Evolutionary conservation across 2,797 vertebrate genomes (phyloP), one percentile per base, ranked within the genome.

Genomic region (Hoplostethus atlanticus): DNA sequence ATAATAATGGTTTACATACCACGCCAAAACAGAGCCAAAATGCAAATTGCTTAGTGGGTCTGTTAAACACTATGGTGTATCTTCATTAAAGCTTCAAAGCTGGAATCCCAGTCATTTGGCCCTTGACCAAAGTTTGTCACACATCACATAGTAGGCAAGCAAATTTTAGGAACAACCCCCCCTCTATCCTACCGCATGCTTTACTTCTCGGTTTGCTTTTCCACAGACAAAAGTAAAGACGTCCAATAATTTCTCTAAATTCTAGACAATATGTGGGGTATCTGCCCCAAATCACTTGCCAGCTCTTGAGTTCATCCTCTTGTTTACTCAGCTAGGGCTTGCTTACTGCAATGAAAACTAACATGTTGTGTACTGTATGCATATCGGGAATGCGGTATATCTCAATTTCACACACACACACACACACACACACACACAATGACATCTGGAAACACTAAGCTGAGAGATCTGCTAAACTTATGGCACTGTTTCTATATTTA

Each of bases 21-120:
- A 86, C 66, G 16, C 38, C 76, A 54, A 85, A 89, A 91, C 77
- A 63, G 64, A 89, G 87, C 91, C 80, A 89, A 91, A 88, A 91
- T 91, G 86, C 83, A 85, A 93, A 93, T 90, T 91, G 89, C 89
- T 89, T 68, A 82, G 81, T 86, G 81, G 87, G 88, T 92, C 91
- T 90, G 86, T 92, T 89, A 93, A 94, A 93, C 88, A 90, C 89
- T 87, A 93, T 86, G 88, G 91, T 90, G 87, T 87, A 90, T 93
- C 86, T 88, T 92, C 88, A 92, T 93, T 95, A 93, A 93, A 92
- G 88, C 90, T 94, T 92, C 93, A 94, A 95, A 95, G 94, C 80
- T 88, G 89, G 92, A 94, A 93, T 92, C 85, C 79, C 71, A 88
- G 80, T 83, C 54, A 93, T 92, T 92, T 87, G 86, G 88, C 84